Conservation (phyloP, 2,797 vertebrate genomes). For the Mormyrops attenuatus region DNA sequence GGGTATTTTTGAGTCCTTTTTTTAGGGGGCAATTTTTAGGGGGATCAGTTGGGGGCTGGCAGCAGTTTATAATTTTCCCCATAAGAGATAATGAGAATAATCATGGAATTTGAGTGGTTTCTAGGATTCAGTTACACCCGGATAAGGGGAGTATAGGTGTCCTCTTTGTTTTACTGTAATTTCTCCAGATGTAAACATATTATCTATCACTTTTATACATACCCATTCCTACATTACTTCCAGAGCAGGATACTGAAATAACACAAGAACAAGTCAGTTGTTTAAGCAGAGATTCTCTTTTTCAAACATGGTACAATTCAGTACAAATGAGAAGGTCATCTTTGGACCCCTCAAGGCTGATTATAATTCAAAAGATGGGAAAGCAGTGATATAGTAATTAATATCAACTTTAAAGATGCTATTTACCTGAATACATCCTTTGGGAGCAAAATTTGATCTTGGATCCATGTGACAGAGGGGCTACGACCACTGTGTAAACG, state of each 20-base stretch:
- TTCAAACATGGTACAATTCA: neutral
- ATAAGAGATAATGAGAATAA: neutral
- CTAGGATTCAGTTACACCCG: neutral
- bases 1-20: neutral
- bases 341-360: neutral
- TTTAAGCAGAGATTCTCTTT: neutral
- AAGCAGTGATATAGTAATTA: neutral
- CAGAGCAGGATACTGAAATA: constrained; percentile 78
- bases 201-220: constrained; percentile 40
- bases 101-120: neutral
- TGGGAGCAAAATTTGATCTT: constrained; percentile 72
- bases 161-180: neutral
- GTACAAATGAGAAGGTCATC: neutral
- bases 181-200: constrained; percentile 5
- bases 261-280: constrained; percentile 17
- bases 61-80: neutral
- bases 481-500: constrained; percentile 69
- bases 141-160: neutral
- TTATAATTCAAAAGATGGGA: neutral
- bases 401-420: neutral
- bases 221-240: constrained; percentile 76
- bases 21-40: neutral
- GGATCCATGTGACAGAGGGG: constrained; percentile 61
- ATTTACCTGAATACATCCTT: constrained; percentile 80
- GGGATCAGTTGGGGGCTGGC: neutral